Conservation (phyloP, 2,888 invertebrate species). For the Sesia bembeciformis region DNA sequence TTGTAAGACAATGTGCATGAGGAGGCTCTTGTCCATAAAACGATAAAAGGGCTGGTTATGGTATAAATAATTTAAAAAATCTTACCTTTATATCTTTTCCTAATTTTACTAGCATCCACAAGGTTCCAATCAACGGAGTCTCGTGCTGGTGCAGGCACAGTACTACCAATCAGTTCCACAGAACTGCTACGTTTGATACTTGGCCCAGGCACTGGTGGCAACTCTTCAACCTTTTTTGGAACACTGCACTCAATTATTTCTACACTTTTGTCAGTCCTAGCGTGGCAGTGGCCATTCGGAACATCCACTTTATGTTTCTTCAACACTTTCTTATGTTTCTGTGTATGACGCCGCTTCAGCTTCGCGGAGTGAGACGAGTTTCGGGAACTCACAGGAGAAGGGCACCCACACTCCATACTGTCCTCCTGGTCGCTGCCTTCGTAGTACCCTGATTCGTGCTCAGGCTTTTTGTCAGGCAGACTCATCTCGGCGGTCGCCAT, state of each 20-base stretch:
- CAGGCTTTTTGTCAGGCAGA: slow-evolving; percentile 77
- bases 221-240: slow-evolving; percentile 25
- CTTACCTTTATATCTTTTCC: slow-evolving; percentile 67
- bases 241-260: slow-evolving; percentile 44
- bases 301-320: slow-evolving; percentile 47
- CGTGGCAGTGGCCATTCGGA: slow-evolving; percentile 40
- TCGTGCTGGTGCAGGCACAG: slow-evolving; percentile 54
- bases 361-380: slow-evolving; percentile 59
- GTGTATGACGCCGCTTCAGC: slow-evolving; percentile 52
- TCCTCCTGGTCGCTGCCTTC: slow-evolving; percentile 82
- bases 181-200: slow-evolving; percentile 53
- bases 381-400: slow-evolving; percentile 58
- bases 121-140: slow-evolving; percentile 67
- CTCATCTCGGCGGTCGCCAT: slow-evolving; percentile 75
- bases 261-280: slow-evolving; percentile 46
- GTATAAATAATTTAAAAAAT: slow-evolving; percentile 7
- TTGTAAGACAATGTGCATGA: too few species aligned
- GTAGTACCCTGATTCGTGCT: slow-evolving; percentile 89
- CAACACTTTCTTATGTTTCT: slow-evolving; percentile 44
- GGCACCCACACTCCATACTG: slow-evolving; percentile 70
- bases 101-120: slow-evolving; percentile 72
- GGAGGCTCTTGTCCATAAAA: too few species aligned
- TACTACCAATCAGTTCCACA: slow-evolving; percentile 59
- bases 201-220: slow-evolving; percentile 41
- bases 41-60: too few species aligned